phyloP scores from a whole-genome alignment of 2,888 invertebrate species.

The Rhodophaea formosa region DNA sequence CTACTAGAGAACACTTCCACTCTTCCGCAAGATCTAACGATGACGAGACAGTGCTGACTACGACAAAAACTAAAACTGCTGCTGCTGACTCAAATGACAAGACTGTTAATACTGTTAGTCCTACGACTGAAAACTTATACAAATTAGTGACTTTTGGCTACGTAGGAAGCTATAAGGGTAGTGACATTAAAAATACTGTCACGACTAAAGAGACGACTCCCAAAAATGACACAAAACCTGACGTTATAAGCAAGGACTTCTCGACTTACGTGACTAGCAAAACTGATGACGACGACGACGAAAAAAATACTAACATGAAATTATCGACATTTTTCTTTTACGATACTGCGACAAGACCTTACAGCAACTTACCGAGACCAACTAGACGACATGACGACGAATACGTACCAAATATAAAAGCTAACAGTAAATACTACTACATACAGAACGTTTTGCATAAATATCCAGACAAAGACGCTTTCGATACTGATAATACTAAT shows the following conservation, averaged over 20 bases:
- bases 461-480: slow-evolving; percentile 47
- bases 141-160: slow-evolving; percentile 76
- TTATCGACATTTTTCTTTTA: slow-evolving; percentile 68
- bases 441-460: slow-evolving; percentile 68
- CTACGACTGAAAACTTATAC: slow-evolving; percentile 64
- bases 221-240: slow-evolving; percentile 36
- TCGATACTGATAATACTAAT: slow-evolving; percentile 29
- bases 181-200: slow-evolving; percentile 31
- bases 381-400: slow-evolving; percentile 66
- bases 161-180: slow-evolving; percentile 70
- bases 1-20: slow-evolving; percentile 43
- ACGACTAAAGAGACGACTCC: slow-evolving; percentile 30
- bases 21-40: slow-evolving; percentile 71
- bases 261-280: slow-evolving; percentile 47
- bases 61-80: slow-evolving; percentile 28
- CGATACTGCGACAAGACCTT: slow-evolving; percentile 69
- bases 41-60: slow-evolving; percentile 38
- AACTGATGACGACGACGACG: slow-evolving; percentile 36
- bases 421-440: slow-evolving; percentile 66
- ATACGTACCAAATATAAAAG: slow-evolving; percentile 36
- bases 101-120: slow-evolving; percentile 32
- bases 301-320: slow-evolving; percentile 42
- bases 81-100: slow-evolving; percentile 4
- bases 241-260: slow-evolving; percentile 62
- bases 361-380: slow-evolving; percentile 56